Base-by-base conservation (phyloP, 2,113 vertebrate species). In the Anguilla japonica region DNA sequence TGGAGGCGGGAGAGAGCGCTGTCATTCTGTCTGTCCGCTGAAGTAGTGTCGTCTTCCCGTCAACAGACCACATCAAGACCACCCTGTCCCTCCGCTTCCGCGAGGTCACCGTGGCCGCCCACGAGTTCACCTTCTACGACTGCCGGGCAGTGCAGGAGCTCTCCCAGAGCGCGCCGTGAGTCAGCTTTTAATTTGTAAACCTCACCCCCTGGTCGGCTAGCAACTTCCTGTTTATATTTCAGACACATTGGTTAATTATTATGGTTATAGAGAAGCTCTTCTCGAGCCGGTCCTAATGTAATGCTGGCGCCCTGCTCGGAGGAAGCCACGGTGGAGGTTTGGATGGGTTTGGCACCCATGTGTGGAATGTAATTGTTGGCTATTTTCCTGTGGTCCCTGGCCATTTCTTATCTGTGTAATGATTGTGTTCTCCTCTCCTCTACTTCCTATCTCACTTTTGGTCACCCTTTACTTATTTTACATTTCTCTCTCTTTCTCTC, bases 81-180 rank as follows among this genome's bases (percentile, higher is more conserved):
- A 95, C 92, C 14, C 93, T 99, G 79, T 95, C 96, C 41, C 95
- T 99, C 88, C 96, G 96, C 83, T 98, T 98, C 88, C 93, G 95
- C n/a, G 90, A 96, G 0, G 95, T 98, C 86, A 94, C 96, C 3
- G 96, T 99, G 29, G 95, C 96, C 20, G 95, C 93, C 71, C 93
- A 95, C 0, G 92, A 96, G 26, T 97, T 99, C 92, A 97, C 96
- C 91, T 97, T 99, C 94, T 99, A 97, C 80, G 97, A 98, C 95
- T 99, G 98, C 88, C 92, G 92, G 88, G 93, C 97, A 1, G 96
- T 98, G 86, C 95, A 98, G 89, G 91, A 95, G 90, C 95, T 97
- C 5, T 97, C 92, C 91, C 96, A 92, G 53, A 97, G 95, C 39
- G 96, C 95, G 82, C 98, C 96, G 98, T 99, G 94, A 98, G 98